Evolutionary conservation across 2,113 vertebrate genomes (phyloP), one percentile per base, ranked within the genome.

Genomic region (Cyrtonyx montezumae): DNA sequence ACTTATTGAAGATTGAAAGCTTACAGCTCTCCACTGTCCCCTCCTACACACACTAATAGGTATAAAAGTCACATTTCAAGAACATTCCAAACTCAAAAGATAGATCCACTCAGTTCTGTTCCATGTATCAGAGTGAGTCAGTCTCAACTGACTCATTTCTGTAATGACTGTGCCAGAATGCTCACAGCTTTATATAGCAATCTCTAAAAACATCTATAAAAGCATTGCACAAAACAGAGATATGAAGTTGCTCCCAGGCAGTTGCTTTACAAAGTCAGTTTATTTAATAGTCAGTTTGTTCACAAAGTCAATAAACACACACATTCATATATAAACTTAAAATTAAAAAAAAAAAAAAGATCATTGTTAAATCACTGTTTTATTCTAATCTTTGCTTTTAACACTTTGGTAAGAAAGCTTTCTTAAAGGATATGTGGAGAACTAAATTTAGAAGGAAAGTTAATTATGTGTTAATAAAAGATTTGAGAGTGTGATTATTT

Each of bases 101-200:
- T 17, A 43, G 55, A 87, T 84, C 36, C 46, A n/a, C 85, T 77
- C 25, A 17, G 9, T 67, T 48, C 0, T 0, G 13, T 26, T 7
- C 16, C 65, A 74, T 2, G 0, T 11, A 23, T 62, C 80, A 55
- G 88, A 14, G 46, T 96, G 96, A 94, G 66, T 96, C 95, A 94
- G 79, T 53, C 84, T 87, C 87, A 92, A 85, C 91, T 96, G 96
- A 96, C 84, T 96, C 93, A 94, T 51, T 94, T 32, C 76, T 62
- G 8, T 48, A 53, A 67, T 89, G 89, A 75, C 87, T 71, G 25
- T 40, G 43, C 89, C 68, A 80, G 76, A 94, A 68, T 70, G 71
- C 67, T 92, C 76, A 79, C 63, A 78, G 56, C 91, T 96, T 91
- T 94, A 91, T 95, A 86, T 94, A 95, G 90, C 82, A 95, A 28